Evolutionary conservation across 2,888 invertebrate species (phyloP), one percentile per base, ranked within the genome.

Genomic region (Napeogenes inachia): DNA sequence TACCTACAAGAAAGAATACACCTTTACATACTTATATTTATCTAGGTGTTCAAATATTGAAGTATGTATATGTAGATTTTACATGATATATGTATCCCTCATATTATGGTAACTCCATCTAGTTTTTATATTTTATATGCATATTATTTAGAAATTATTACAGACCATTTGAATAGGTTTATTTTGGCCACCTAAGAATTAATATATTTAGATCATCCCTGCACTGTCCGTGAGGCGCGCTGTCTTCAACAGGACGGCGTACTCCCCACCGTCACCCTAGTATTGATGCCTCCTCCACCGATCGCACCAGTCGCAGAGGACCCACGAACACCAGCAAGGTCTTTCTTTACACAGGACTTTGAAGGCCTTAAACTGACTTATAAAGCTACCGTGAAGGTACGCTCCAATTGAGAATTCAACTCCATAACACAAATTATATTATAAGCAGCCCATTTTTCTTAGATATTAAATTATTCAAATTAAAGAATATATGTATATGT

Each of bases 221-320:
- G 90, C 70, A 83, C 88, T 2, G 66, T 85, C 12, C 84, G 85
- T 57, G 90, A 89, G 64, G 90, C 89, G 2, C 85, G 84, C 45
- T 86, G 82, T 68, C 72, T 90, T 13, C 87, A 89, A 68, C 86
- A 86, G 64, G 83, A 85, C 55, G 90, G 86, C 0, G 81, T 90
- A 2, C 75, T 89, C 35, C 90, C 90, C 0, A 82, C 84, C 0
- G 83, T 87, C 13, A 84, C 88, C 0, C 67, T 90, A 57, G 76
- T 79, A 10, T 70, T 89, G 45, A 73, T 68, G 56, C 82, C 79
- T 2, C 74, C 82, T 4, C 85, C 85, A 0, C 69, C 74, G 0
- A 65, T 57, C 0, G 84, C 83, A 0, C 69, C 79, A 0, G 73
- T 69, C 0, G 65, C 81, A 0, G 64, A 70, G 10, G 70, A 80